Evolutionary conservation across 2,888 invertebrate species (phyloP).

Genomic region (Hypomecis punctinalis): DNA sequence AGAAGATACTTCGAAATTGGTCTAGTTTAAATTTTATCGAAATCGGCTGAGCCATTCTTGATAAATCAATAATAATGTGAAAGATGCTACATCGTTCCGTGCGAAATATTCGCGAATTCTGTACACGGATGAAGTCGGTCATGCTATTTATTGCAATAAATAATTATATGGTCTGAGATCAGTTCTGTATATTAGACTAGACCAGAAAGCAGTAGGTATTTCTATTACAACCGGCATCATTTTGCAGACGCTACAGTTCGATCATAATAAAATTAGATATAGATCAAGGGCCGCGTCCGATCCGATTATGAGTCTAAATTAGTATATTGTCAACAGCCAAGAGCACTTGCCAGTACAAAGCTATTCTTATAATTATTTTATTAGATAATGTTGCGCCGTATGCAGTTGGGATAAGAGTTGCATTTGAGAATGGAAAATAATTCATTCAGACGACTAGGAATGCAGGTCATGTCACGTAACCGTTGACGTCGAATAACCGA

Average conservation of each 20-base stretch:
- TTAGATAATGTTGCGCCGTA: slow-evolving; percentile 58
- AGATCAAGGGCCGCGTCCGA: slow-evolving; percentile 75
- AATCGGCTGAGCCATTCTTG: no score
- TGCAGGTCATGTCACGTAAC: slow-evolving; percentile 57
- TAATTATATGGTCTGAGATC: no score
- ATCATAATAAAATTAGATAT: slow-evolving; percentile 57
- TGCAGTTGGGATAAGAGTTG: slow-evolving; percentile 35
- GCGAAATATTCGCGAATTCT: no score
- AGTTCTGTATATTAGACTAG: no score
- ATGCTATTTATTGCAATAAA: no score
- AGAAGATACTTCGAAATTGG: no score
- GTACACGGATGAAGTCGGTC: no score
- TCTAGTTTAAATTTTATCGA: no score
- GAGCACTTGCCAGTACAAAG: slow-evolving; percentile 70
- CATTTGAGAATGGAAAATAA: slow-evolving; percentile 29
- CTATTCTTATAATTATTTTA: slow-evolving; percentile 67
- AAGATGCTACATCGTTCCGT: no score
- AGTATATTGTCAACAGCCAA: slow-evolving; percentile 76
- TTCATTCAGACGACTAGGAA: slow-evolving; percentile 50
- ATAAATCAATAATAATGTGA: no score
- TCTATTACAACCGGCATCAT: slow-evolving; percentile 32
- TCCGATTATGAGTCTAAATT: slow-evolving; percentile 67
- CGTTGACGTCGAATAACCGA: slow-evolving; percentile 41
- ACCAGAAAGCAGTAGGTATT: background rate
- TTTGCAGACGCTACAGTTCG: slow-evolving; percentile 49